Conservation (phyloP, 1,140 invertebrate genomes). For the Orius laevigatus region DNA sequence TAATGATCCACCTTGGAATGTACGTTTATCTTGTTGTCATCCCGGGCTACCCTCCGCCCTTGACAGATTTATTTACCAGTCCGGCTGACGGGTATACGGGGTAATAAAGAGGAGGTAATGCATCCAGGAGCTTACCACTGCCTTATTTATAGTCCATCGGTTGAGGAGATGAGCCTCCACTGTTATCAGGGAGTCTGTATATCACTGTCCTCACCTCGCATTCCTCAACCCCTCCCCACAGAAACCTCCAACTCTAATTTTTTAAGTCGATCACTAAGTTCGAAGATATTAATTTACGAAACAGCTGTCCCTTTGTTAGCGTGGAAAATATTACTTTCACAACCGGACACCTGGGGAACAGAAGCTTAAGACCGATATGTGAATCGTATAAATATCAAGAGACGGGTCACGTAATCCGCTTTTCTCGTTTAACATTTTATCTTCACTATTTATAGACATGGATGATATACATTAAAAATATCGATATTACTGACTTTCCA, state of each 20-base stretch:
- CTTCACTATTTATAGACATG: too few species aligned
- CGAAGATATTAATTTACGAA: too few species aligned
- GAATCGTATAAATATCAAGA: too few species aligned
- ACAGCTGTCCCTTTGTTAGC: too few species aligned
- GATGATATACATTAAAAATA: too few species aligned
- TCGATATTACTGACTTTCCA: too few species aligned
- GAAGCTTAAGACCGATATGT: too few species aligned
- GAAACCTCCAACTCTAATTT: background rate
- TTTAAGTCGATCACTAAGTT: background rate
- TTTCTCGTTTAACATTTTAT: too few species aligned
- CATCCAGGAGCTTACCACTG: slow-evolving; percentile 3
- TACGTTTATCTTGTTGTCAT: slow-evolving; percentile 4
- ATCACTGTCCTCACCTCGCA: slow-evolving; percentile 4
- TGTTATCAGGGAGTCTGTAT: slow-evolving; percentile 5
- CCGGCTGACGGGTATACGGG: slow-evolving; percentile 7
- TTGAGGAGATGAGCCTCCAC: background rate
- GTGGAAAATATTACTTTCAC: too few species aligned
- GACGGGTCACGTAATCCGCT: too few species aligned
- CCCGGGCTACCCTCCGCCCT: background rate
- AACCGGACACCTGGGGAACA: too few species aligned
- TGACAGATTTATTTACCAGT: slow-evolving; percentile 5
- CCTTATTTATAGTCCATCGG: slow-evolving; percentile 9
- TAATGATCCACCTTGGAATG: too few species aligned
- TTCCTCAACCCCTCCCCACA: background rate
- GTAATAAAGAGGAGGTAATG: slow-evolving; percentile 9